Evolutionary conservation across 2,113 vertebrate genomes (phyloP).

Genomic region (Telmatochromis sp.): DNA sequence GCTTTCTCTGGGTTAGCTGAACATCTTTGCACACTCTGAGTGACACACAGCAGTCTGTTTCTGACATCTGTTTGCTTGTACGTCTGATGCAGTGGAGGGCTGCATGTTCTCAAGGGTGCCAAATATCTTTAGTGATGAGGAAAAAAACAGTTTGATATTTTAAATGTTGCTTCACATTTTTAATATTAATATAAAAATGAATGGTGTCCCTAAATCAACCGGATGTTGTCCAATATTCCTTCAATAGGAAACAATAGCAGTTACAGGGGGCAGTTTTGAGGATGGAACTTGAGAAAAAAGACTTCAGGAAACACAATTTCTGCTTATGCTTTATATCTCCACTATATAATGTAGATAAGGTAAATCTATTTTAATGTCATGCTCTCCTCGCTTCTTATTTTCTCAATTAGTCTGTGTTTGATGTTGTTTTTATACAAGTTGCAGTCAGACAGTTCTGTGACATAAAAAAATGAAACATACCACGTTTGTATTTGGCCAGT

Average conservation of each 20-base stretch:
- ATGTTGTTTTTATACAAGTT: not conserved
- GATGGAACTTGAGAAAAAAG: not conserved
- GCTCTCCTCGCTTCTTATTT: not conserved
- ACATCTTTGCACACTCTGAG: not conserved
- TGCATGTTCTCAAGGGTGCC: not conserved
- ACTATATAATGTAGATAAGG: not conserved
- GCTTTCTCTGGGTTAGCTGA: not conserved
- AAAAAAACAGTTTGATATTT: not conserved
- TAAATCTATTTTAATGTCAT: not conserved
- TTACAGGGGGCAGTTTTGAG: not conserved
- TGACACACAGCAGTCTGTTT: not conserved
- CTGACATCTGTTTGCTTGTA: not conserved
- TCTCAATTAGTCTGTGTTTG: not conserved
- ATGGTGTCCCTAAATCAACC: not conserved
- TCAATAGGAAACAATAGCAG: not conserved
- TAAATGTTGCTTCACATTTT: not conserved
- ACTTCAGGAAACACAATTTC: not conserved
- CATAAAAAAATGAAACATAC: not conserved
- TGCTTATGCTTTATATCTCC: not conserved
- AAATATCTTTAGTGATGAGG: not conserved
- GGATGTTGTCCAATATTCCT: not conserved
- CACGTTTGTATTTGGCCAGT: not conserved
- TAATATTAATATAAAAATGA: not conserved
- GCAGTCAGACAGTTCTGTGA: not conserved
- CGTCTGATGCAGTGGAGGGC: not conserved